Conservation (phyloP, 2,113 vertebrate genomes). For the Sula dactylatra region DNA sequence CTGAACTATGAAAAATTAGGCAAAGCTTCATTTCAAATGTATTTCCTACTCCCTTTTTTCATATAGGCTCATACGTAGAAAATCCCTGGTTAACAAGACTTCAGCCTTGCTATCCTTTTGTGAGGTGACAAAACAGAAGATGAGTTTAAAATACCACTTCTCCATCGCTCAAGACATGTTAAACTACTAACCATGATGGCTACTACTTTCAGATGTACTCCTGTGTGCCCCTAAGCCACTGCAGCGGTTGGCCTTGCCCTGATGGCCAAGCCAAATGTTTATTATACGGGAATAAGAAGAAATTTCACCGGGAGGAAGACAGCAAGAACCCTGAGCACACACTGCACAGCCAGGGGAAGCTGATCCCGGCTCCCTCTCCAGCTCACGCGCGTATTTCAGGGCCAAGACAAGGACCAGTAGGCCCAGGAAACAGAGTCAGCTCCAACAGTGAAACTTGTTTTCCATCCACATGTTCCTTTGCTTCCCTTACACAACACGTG, state of each 20-base stretch:
- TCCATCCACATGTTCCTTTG: rapidly evolving
- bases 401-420: neutral
- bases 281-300: rapidly evolving
- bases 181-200: neutral
- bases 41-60: neutral
- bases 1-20: neutral
- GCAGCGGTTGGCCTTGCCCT: rapidly evolving
- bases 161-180: neutral
- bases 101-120: neutral
- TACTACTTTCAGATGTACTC: neutral
- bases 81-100: neutral
- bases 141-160: neutral
- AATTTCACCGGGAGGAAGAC: neutral
- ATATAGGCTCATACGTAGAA: neutral
- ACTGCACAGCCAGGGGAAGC: rapidly evolving
- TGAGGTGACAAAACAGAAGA: neutral
- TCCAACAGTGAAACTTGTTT: neutral
- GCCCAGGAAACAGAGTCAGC: rapidly evolving
- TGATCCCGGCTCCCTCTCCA: neutral
- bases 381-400: neutral
- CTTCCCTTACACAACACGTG: rapidly evolving
- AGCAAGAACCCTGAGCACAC: neutral
- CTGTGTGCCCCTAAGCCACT: neutral
- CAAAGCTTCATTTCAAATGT: neutral
- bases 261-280: neutral